Conservation (phyloP, 2,113 vertebrate species). For the Taxidea taxus region DNA sequence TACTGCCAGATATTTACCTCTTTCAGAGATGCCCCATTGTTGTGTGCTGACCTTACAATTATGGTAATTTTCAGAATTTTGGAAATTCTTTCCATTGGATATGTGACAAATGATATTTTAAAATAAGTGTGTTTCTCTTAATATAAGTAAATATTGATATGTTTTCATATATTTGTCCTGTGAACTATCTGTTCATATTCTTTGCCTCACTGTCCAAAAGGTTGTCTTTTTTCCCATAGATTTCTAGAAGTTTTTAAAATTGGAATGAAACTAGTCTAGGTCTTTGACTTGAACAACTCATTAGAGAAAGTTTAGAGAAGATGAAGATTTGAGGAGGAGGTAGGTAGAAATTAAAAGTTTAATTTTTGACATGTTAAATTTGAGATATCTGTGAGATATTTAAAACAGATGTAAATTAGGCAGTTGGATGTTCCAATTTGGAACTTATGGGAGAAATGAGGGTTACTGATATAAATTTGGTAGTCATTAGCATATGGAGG, state of each 20-base stretch:
- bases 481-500: constrained; percentile 51
- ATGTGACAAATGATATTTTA: background rate
- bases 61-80: background rate
- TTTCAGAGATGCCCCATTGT: background rate
- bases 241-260: constrained; percentile 5
- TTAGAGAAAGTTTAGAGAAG: background rate
- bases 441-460: constrained; percentile 46
- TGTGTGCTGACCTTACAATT: background rate
- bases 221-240: background rate
- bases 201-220: background rate
- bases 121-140: background rate
- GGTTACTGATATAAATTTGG: constrained; percentile 59
- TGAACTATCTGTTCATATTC: background rate
- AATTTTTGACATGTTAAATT: constrained; percentile 61
- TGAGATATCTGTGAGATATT: constrained; percentile 56
- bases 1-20: background rate
- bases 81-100: background rate
- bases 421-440: constrained; percentile 36
- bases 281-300: background rate
- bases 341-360: constrained; percentile 35
- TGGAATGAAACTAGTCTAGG: background rate
- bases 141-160: background rate
- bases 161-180: background rate
- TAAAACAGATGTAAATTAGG: constrained; percentile 64
- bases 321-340: background rate